A percentile compares a stretch with the other conserved stretches of the same genome.
phyloP scores from a whole-genome alignment of 2,888 invertebrate species.

The Cerastis leucographa region DNA sequence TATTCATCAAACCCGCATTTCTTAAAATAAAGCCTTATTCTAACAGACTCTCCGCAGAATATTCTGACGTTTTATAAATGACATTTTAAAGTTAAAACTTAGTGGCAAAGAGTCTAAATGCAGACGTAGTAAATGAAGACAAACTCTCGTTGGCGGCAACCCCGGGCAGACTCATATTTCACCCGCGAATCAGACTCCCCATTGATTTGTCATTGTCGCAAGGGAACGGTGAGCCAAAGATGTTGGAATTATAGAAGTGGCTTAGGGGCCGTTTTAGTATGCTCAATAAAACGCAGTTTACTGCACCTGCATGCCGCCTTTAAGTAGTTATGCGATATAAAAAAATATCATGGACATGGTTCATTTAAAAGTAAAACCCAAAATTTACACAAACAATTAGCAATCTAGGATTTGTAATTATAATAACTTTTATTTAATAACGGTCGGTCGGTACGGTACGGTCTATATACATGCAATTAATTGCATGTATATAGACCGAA shows the following conservation, averaged over 20 bases:
- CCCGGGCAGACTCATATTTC: conserved; percentile 66
- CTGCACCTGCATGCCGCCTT: no score
- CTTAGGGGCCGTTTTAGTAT: background rate
- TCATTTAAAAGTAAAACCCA: background rate
- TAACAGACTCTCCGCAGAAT: conserved; percentile 8
- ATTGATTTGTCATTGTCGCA: conserved; percentile 70
- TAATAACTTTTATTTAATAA: background rate
- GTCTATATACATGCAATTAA: no score
- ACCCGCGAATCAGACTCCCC: conserved; percentile 62
- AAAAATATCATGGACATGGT: background rate
- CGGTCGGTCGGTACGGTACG: no score
- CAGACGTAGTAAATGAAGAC: conserved; percentile 59
- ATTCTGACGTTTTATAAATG: conserved; percentile 56
- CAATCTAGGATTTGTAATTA: background rate
- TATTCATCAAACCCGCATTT: background rate
- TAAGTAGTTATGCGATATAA: no score
- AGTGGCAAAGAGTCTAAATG: conserved; percentile 33
- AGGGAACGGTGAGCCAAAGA: conserved; percentile 26
- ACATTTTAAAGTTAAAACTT: conserved; percentile 59
- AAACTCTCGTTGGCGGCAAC: conserved; percentile 54
- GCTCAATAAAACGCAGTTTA: no score
- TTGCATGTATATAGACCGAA: background rate
- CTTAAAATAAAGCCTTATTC: background rate
- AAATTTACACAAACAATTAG: background rate
- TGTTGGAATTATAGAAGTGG: conserved; percentile 11